phyloP scores from a whole-genome alignment of 2,888 invertebrate species.

The Hyppa rectilinea region DNA sequence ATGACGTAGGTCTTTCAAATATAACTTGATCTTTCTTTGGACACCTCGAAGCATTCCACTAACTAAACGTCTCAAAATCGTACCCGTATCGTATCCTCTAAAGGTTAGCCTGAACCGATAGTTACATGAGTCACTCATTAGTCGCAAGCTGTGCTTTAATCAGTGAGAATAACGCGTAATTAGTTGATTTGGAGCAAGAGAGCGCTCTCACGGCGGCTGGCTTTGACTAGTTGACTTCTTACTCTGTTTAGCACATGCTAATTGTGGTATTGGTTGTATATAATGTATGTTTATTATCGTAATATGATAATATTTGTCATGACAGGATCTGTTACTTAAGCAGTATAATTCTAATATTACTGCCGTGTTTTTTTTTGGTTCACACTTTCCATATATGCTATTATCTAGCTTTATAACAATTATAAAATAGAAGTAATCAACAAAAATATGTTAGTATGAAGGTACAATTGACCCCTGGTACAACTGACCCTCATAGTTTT shows the following conservation, averaged over 20 bases:
- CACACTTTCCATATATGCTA: too few species aligned
- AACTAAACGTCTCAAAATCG: conserved; percentile 15
- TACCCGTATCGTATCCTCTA: conserved; percentile 43
- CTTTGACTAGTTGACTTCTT: conserved; percentile 80
- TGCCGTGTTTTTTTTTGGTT: too few species aligned
- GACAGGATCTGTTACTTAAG: too few species aligned
- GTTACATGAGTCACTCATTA: conserved; percentile 88
- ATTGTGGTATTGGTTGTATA: conserved; percentile 37
- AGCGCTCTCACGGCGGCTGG: conserved; percentile 76
- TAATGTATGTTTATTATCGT: not conserved
- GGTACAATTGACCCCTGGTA: too few species aligned
- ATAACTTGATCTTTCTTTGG: not conserved
- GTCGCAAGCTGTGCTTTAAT: conserved; percentile 91
- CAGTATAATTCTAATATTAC: too few species aligned
- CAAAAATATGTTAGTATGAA: too few species aligned
- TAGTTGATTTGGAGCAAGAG: conserved; percentile 80
- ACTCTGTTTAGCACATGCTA: conserved; percentile 61
- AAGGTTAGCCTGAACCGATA: conserved; percentile 68
- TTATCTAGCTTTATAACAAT: too few species aligned
- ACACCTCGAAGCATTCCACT: not conserved
- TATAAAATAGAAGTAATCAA: too few species aligned
- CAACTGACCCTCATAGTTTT: too few species aligned
- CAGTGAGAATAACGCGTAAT: conserved; percentile 89
- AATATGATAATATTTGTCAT: not conserved
- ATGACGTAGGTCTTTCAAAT: too few species aligned